A percentile compares a stretch with the other conserved stretches of the same genome.
These are phyloP conservation scores for Sylvilagus floridanus DNA, from an alignment of 2,797 vertebrate genomes.

Conservation along the genomic window DNA sequence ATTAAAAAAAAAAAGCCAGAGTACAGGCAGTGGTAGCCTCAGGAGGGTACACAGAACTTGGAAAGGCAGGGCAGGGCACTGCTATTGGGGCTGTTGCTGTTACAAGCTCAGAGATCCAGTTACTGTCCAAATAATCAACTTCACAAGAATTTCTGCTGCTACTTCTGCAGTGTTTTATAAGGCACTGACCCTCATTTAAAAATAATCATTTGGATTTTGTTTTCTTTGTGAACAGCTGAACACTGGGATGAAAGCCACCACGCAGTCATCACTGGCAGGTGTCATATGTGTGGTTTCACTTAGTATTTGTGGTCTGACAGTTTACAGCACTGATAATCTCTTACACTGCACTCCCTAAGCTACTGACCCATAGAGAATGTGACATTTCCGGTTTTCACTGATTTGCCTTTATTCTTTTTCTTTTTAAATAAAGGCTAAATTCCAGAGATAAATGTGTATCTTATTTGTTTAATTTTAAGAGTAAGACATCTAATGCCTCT, in stretches of 20 bases:
- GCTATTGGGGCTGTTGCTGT: not conserved
- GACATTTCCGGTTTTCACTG: constrained; percentile 55
- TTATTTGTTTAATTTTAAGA: constrained; percentile 51
- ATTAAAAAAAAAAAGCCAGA: not conserved
- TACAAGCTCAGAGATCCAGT: not conserved
- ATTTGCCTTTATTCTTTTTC: constrained; percentile 62
- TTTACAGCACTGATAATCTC: constrained; percentile 68
- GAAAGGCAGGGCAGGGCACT: not conserved
- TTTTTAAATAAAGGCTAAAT: constrained; percentile 62
- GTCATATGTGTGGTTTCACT: constrained; percentile 7
- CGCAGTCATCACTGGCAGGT: constrained; percentile 44
- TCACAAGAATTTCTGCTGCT: constrained; percentile 52
- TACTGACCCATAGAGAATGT: constrained; percentile 40
- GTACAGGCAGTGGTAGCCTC: not conserved
- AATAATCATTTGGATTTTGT: constrained; percentile 62
- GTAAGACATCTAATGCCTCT: constrained; percentile 30
- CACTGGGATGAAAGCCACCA: constrained; percentile 33
- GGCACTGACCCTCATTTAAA: constrained; percentile 51
- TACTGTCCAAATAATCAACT: not conserved
- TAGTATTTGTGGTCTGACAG: constrained; percentile 72
- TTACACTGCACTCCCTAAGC: constrained; percentile 33
- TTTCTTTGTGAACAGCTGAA: constrained; percentile 62
- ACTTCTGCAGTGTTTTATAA: constrained; percentile 6
- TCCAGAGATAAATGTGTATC: constrained; percentile 34
- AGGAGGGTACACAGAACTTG: not conserved